These are phyloP conservation scores for Drosophila mettleri DNA, from an alignment of 2,888 invertebrate genomes.

Conservation along the genomic window DNA sequence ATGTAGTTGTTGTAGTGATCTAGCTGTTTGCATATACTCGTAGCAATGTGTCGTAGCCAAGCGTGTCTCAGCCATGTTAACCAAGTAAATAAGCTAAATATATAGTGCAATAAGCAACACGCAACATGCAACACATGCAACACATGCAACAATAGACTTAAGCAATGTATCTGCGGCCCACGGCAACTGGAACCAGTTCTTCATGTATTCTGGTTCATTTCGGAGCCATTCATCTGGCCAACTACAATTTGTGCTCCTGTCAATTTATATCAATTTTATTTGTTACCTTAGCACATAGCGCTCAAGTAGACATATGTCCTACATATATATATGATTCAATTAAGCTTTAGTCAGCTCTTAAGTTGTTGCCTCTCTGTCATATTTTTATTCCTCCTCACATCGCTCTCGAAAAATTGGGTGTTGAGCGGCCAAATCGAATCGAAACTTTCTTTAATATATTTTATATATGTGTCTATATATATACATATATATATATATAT, in stretches of 20 bases:
- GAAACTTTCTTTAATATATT: slow-evolving; percentile 36
- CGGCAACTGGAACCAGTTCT: background rate
- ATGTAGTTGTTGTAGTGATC: slow-evolving; percentile 41
- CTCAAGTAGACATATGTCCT: background rate
- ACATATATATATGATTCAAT: background rate
- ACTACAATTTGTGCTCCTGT: too few species aligned
- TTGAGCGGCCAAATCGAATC: slow-evolving; percentile 35
- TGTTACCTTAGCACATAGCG: background rate
- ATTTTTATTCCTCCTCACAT: too few species aligned
- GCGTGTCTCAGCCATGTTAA: slow-evolving; percentile 2
- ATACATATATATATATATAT: too few species aligned
- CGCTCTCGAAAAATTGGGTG: background rate
- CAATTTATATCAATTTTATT: background rate
- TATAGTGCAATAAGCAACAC: slow-evolving; percentile 24
- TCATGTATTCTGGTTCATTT: background rate
- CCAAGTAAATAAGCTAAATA: background rate
- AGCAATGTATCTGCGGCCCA: background rate
- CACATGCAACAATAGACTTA: background rate
- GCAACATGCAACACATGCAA: background rate
- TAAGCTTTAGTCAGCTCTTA: background rate
- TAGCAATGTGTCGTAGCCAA: slow-evolving; percentile 18
- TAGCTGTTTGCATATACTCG: slow-evolving; percentile 22
- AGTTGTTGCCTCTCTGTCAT: too few species aligned
- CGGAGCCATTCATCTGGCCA: too few species aligned
- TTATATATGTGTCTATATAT: too few species aligned